These are phyloP conservation scores for Malurus cyaneus DNA, from an alignment of 2,113 vertebrate species.

Conservation along the genomic window DNA sequence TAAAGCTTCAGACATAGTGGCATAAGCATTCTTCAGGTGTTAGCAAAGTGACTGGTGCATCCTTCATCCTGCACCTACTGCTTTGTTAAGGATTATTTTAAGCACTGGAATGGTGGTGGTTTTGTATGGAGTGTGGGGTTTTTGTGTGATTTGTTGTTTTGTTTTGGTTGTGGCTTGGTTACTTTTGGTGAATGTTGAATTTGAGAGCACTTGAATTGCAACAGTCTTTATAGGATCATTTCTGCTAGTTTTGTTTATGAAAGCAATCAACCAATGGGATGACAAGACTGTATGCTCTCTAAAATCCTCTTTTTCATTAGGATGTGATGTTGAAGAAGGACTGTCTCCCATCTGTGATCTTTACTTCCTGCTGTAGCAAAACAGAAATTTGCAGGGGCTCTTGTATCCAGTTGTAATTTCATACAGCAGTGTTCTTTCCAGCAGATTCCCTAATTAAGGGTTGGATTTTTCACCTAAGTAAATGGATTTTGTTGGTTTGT, in stretches of 20 bases:
- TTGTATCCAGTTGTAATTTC: not conserved
- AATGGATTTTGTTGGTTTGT: not conserved
- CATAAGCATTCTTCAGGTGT: not conserved
- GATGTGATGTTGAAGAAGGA: not conserved
- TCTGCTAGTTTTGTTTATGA: not conserved
- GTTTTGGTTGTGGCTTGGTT: not conserved
- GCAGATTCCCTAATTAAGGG: not conserved
- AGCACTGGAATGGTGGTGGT: not conserved
- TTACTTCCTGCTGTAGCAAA: not conserved
- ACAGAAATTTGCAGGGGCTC: not conserved
- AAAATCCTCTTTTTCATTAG: not conserved
- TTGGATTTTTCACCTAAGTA: not conserved
- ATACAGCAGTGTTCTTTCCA: not conserved
- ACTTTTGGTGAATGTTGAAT: not conserved
- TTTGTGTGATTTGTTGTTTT: not conserved
- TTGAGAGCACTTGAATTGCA: not conserved
- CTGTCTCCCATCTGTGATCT: not conserved
- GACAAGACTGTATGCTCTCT: not conserved
- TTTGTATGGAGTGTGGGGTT: accelerated
- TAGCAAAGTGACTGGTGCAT: not conserved
- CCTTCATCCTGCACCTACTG: not conserved
- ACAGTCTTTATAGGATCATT: not conserved
- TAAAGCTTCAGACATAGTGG: not conserved
- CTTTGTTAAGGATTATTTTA: not conserved
- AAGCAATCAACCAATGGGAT: not conserved